Evolutionary conservation across 1,140 invertebrate genomes (phyloP).

Genomic region (Trachelipus rathkii): DNA sequence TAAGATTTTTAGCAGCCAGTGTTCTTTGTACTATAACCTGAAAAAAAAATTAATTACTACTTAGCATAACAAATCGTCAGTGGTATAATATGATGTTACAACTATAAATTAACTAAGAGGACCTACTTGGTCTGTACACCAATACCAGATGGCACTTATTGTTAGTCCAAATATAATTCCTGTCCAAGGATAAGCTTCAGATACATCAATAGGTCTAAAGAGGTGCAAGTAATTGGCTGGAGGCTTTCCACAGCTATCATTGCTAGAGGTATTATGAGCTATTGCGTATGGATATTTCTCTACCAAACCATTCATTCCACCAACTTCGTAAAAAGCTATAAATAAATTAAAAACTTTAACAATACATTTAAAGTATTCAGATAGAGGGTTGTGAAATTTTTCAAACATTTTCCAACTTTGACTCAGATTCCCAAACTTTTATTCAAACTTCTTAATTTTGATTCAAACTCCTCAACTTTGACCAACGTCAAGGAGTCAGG

Average conservation of each 20-base stretch:
- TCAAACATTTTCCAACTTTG: neutral
- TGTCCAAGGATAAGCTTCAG: constrained; percentile 56
- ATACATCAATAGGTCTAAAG: constrained; percentile 49
- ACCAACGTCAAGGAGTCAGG: neutral
- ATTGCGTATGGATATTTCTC: constrained; percentile 47
- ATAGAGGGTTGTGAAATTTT: neutral
- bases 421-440: neutral
- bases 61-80: no score
- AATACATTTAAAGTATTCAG: neutral
- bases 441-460: neutral
- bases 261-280: neutral
- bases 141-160: constrained; percentile 58
- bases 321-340: constrained; percentile 55
- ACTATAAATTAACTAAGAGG: no score
- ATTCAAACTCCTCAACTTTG: neutral
- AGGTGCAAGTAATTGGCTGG: constrained; percentile 55
- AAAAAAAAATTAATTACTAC: neutral
- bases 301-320: constrained; percentile 54
- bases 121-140: constrained; percentile 57
- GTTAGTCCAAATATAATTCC: constrained; percentile 56
- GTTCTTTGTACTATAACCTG: constrained; percentile 57
- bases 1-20: constrained; percentile 56
- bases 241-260: constrained; percentile 50
- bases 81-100: no score
- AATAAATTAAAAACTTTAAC: neutral